phyloP scores from a whole-genome alignment of 1,140 invertebrate genomes.

The Papilio aristodemus region DNA sequence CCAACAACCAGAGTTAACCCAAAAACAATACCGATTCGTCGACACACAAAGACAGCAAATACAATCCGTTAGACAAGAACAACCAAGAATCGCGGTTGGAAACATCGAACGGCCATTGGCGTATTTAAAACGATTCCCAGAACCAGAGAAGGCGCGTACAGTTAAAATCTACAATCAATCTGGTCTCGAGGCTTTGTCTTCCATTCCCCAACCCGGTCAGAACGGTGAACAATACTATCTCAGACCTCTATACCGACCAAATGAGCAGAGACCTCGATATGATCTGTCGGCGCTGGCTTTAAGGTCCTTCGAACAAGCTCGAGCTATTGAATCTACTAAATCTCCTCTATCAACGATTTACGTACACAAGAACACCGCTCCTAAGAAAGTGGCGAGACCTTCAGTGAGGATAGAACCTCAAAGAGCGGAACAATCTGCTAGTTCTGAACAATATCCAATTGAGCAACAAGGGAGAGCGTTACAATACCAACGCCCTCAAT shows the following conservation, averaged over 20 bases:
- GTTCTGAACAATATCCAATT: slow-evolving; percentile 44
- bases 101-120: slow-evolving; percentile 65
- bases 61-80: slow-evolving; percentile 56
- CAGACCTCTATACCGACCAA: slow-evolving; percentile 57
- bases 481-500: slow-evolving; percentile 61
- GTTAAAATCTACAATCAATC: slow-evolving; percentile 61
- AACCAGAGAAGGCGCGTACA: slow-evolving; percentile 58
- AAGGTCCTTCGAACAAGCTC: slow-evolving; percentile 46
- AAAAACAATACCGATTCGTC: slow-evolving; percentile 66
- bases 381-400: slow-evolving; percentile 59
- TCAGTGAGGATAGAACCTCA: slow-evolving; percentile 54
- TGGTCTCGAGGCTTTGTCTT: slow-evolving; percentile 45
- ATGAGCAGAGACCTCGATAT: slow-evolving; percentile 55
- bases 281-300: slow-evolving; percentile 45
- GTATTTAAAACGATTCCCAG: slow-evolving; percentile 68
- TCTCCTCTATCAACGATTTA: slow-evolving; percentile 68
- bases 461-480: slow-evolving; percentile 50
- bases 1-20: slow-evolving; percentile 60
- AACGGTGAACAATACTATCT: slow-evolving; percentile 64
- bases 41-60: slow-evolving; percentile 57
- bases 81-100: slow-evolving; percentile 47
- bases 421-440: slow-evolving; percentile 48
- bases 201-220: slow-evolving; percentile 53
- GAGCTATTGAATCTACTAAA: slow-evolving; percentile 55
- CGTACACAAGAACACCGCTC: slow-evolving; percentile 63